A percentile compares a stretch with the other conserved stretches of the same genome.
Conservation (phyloP, 2,113 vertebrate species). For the Pelecanus crispus region DNA sequence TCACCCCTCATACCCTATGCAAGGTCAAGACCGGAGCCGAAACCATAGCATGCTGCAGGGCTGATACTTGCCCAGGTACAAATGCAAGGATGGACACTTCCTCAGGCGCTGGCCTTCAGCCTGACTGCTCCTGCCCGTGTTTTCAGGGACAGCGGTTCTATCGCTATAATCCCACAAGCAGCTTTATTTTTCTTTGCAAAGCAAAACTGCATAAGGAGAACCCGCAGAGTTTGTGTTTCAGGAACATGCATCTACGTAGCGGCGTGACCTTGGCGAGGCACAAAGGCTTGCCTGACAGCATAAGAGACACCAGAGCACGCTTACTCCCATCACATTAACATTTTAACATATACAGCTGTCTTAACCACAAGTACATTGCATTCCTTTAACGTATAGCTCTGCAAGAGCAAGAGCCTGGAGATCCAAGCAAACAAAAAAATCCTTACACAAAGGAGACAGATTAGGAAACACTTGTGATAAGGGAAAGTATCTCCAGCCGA, state of each 20-base stretch:
- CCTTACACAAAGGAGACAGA: not conserved
- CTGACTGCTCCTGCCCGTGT: accelerated
- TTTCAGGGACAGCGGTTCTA: not conserved
- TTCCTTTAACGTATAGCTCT: not conserved
- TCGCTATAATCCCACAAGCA: not conserved
- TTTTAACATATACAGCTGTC: not conserved
- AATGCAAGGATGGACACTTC: not conserved
- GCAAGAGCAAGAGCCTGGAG: not conserved
- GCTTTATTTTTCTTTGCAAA: not conserved
- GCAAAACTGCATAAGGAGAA: not conserved
- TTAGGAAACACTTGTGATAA: not conserved
- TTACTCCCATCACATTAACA: not conserved
- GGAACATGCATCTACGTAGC: accelerated
- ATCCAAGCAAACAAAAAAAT: not conserved
- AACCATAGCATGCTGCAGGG: accelerated
- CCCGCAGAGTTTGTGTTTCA: not conserved
- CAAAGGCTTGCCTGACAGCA: not conserved
- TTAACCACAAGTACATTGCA: not conserved
- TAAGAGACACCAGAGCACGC: not conserved
- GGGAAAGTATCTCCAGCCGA: not conserved
- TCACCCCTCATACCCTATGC: accelerated
- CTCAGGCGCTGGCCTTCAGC: not conserved
- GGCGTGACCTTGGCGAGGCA: not conserved
- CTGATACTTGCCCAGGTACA: not conserved
- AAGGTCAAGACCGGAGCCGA: accelerated